Base-by-base conservation (phyloP, 2,113 vertebrate genomes). In the Hydrochoerus hydrochaeris region DNA sequence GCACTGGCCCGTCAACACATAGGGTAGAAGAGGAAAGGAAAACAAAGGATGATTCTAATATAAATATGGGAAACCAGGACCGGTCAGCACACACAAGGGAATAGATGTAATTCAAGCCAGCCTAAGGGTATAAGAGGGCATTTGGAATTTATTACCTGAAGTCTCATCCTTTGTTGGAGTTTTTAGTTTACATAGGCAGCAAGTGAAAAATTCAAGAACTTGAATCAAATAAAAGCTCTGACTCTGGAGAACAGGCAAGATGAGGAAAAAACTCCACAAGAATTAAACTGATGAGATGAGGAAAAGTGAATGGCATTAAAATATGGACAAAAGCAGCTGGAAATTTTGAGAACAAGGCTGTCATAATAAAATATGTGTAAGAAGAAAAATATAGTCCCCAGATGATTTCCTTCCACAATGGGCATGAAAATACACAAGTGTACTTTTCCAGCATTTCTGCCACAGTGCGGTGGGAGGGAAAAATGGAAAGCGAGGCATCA, bases 251-350 rank as follows among this genome's bases (percentile, higher is more conserved):
- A 38, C 13, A 95, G 65, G 82, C n/a, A 60, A 97, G 49, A 95
- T 1, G 60, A 88, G 77, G 26, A 85, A 95, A 95, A 92, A 93
- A 95, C 60, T 88, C 85, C 67, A 19, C 20, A 97, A 97, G 97
- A 97, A 98, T 98, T 90, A 92, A 97, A 93, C 67, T 97, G 96
- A 97, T 97, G 95, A 97, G 95, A 94, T 60, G n/a, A 96, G 95
- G 32, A 93, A 90, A 89, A 97, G 85, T 84, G 95, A 97, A 95
- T 63, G 77, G 82, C 57, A 91, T 92, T 96, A 93, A 97, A 96
- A 92, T 80, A 82, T 5, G 77, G 95, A 95, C 24, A 30, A 95
- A 92, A 96, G 78, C 88, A 95, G 97, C 96, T 98, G 97, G 95
- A 93, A 95, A 86, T 35, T 82, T 85, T 73, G 95, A 96, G 67